Base-by-base conservation (phyloP, 2,888 invertebrate genomes). In the Pogonocherus hispidulus region DNA sequence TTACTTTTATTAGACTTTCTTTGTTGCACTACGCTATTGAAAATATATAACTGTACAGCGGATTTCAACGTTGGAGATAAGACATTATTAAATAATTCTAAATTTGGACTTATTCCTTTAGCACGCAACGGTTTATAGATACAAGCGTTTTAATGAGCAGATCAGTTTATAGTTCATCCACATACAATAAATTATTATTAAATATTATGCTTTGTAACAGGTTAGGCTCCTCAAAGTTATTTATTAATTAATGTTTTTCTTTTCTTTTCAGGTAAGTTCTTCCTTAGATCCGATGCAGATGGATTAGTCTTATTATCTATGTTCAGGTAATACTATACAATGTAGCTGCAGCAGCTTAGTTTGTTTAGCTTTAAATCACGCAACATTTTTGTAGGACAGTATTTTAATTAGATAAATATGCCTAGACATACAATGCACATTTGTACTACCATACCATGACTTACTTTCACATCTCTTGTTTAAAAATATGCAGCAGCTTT, bases 1-100 rank as follows among this genome's bases (percentile, higher is more conserved):
- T 67, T 67, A 62, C 51, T 67, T 59, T 55, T 57, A 14, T 46
- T 59, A 63, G 67, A 63, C 67, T 57, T 57, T 63, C 67, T 67
- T 67, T 63, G 67, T 67, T 46, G 52, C 52, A 46, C 52, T 57
- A 37, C 47, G 22, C 27, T 52, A 63, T 67, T 62, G 41, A 41
- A 9, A n/a, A 59, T 55, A 56, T 22, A 63, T 62, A 63, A 49
- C 49, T 55, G 56, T 63, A 63, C 57, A 19, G 51, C 16, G 35
- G 11, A 27, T 52, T 32, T 32, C 6, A 32, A 52, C 14, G 52
- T 16, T 52, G 22, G 27, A 27, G 16, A 52, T 35, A 32, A 52
- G 18, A 9, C 41, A 18, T 52, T 52, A 52, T 52, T 52, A 52
- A 52, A 32, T 16, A 19, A 14, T 52, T 32, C 52, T 52, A 52